These are phyloP conservation scores for Numida meleagris DNA, from an alignment of 2,113 vertebrate genomes.

Conservation along the genomic window DNA sequence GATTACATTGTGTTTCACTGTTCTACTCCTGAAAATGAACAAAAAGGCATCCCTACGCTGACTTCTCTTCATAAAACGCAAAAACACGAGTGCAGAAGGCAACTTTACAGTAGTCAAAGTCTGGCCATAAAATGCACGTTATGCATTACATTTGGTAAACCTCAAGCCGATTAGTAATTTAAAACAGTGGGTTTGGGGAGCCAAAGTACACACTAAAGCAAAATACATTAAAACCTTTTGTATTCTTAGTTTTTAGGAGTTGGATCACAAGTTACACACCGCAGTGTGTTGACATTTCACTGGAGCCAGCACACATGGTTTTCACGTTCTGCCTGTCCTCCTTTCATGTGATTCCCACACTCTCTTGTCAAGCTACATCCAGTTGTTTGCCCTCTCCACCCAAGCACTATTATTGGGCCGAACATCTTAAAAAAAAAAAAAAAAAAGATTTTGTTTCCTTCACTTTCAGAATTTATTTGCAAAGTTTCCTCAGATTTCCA, in stretches of 20 bases:
- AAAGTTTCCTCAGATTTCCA: background rate
- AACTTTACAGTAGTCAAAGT: background rate
- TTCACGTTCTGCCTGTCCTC: background rate
- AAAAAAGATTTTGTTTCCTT: fast-evolving
- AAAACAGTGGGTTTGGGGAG: background rate
- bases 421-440: background rate
- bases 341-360: background rate
- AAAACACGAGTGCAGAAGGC: background rate
- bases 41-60: background rate
- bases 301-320: background rate
- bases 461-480: background rate
- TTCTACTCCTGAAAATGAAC: background rate
- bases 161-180: background rate
- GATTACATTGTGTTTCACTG: fast-evolving
- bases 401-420: background rate
- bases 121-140: background rate
- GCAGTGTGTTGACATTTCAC: background rate
- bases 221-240: background rate
- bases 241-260: background rate
- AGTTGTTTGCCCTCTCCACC: background rate
- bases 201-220: background rate
- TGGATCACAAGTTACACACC: background rate
- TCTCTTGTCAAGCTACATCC: background rate
- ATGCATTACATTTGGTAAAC: background rate
- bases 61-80: background rate